These are phyloP conservation scores for Leptodactylus fuscus DNA, from an alignment of 2,113 vertebrate genomes.

Conservation along the genomic window DNA sequence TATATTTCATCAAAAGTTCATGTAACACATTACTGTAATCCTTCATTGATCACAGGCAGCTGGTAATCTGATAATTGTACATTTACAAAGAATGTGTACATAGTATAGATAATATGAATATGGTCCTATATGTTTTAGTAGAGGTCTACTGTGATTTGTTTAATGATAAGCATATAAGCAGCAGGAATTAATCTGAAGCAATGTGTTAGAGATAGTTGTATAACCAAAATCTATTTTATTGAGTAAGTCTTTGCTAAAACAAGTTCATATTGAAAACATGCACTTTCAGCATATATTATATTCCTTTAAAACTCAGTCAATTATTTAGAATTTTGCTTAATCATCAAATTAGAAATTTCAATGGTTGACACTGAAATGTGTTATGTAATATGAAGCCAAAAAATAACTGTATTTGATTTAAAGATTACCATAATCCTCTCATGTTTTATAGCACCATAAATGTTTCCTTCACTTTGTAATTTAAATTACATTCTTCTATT, in stretches of 20 bases:
- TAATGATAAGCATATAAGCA: background rate
- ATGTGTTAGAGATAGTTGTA: conserved; percentile 34
- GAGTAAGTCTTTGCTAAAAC: conserved; percentile 25
- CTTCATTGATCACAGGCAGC: too few species aligned
- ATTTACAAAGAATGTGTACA: background rate
- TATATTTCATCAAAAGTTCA: too few species aligned
- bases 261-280: conserved; percentile 40
- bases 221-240: conserved; percentile 37
- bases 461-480: background rate
- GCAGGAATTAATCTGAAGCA: background rate
- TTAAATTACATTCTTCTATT: background rate
- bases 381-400: conserved; percentile 12
- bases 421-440: background rate
- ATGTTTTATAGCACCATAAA: background rate
- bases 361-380: conserved; percentile 10
- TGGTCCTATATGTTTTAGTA: background rate
- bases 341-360: conserved; percentile 44
- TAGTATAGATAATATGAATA: background rate
- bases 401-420: conserved; percentile 40
- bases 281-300: conserved; percentile 35
- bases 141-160: background rate
- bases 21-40: too few species aligned
- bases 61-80: too few species aligned
- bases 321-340: conserved; percentile 50
- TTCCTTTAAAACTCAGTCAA: conserved; percentile 50